phyloP scores from a whole-genome alignment of 2,797 vertebrate species.

The Semotilus atromaculatus region DNA sequence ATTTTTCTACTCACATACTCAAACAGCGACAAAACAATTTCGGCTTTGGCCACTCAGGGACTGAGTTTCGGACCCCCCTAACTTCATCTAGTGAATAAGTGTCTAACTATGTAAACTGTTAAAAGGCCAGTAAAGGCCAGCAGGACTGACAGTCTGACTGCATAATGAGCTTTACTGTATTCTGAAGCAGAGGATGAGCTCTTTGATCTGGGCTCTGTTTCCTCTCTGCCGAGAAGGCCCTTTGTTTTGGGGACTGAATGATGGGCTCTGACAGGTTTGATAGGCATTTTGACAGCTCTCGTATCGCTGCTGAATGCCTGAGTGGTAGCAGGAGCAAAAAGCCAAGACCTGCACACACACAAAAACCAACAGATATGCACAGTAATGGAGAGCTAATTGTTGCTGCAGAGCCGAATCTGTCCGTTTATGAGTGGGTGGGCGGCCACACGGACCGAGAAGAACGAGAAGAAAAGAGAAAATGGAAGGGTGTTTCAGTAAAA shows the following conservation, averaged over 20 bases:
- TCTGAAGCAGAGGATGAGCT: background rate
- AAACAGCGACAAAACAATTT: background rate
- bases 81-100: slow-evolving; percentile 15
- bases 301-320: slow-evolving; percentile 36
- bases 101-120: slow-evolving; percentile 29
- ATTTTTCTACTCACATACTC: background rate
- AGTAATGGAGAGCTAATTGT: slow-evolving; percentile 52
- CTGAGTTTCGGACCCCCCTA: background rate
- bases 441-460: background rate
- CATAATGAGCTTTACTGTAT: slow-evolving; percentile 26
- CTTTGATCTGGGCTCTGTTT: slow-evolving; percentile 29
- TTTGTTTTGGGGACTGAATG: slow-evolving; percentile 43
- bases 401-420: slow-evolving; percentile 5
- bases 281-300: slow-evolving; percentile 59
- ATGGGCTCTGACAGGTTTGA: slow-evolving; percentile 54
- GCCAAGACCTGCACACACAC: slow-evolving; percentile 9
- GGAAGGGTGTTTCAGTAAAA: slow-evolving; percentile 2
- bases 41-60: background rate
- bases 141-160: slow-evolving; percentile 19
- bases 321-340: slow-evolving; percentile 27
- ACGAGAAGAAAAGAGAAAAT: slow-evolving; percentile 35
- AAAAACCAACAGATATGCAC: slow-evolving; percentile 39
- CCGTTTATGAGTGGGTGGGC: slow-evolving; percentile 28
- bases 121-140: slow-evolving; percentile 42
- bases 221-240: slow-evolving; percentile 33